phyloP scores from a whole-genome alignment of 2,888 invertebrate genomes.

The Agrotis puta region DNA sequence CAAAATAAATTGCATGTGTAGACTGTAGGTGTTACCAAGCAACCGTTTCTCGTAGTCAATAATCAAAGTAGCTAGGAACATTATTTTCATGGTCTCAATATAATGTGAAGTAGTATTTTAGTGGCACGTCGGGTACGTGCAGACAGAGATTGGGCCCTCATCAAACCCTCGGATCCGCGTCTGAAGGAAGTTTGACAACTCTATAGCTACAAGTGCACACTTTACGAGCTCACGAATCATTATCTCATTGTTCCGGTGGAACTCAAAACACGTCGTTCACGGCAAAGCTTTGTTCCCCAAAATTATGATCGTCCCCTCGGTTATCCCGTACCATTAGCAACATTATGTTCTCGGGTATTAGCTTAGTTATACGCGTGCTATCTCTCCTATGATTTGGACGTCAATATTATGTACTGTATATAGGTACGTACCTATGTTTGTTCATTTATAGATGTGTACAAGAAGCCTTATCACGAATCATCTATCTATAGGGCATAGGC shows the following conservation, averaged over 20 bases:
- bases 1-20: conserved; percentile 27
- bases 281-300: conserved; percentile 82
- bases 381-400: conserved; percentile 69
- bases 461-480: conserved; percentile 31
- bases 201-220: conserved; percentile 76
- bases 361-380: conserved; percentile 73
- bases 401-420: conserved; percentile 49
- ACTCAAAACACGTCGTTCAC: conserved; percentile 82
- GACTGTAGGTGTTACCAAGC: too few relatives aligned
- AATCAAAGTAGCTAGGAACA: conserved; percentile 47
- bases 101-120: conserved; percentile 52
- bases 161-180: conserved; percentile 76
- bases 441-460: conserved; percentile 29
- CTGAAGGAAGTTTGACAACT: conserved; percentile 80
- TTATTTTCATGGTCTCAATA: conserved; percentile 57
- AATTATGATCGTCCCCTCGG: conserved; percentile 86
- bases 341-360: conserved; percentile 82
- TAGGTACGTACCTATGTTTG: conserved; percentile 3
- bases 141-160: conserved; percentile 71
- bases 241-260: conserved; percentile 85
- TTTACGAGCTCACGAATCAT: conserved; percentile 85
- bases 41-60: conserved; percentile 13
- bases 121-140: conserved; percentile 55
- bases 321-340: conserved; percentile 84
- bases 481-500: background rate